These are phyloP conservation scores for Clarias magur DNA, from an alignment of 2,113 vertebrate genomes.

Conservation along the genomic window DNA sequence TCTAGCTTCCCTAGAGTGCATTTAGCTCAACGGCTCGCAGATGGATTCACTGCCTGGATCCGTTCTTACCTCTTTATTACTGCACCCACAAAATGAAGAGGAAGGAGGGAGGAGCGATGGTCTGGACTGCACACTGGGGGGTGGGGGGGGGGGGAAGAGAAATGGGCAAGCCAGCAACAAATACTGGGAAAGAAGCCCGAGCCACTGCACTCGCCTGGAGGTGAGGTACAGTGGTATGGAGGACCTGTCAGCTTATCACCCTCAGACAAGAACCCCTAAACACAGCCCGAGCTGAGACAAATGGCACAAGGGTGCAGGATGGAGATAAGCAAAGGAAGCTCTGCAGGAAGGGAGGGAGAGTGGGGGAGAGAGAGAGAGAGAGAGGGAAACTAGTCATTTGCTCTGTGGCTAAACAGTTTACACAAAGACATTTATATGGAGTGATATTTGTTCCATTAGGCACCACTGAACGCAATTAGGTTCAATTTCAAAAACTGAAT, in stretches of 20 bases:
- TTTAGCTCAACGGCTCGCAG: constrained; percentile 59
- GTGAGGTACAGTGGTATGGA: constrained; percentile 43
- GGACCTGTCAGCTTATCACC: constrained; percentile 76
- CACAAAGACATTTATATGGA: constrained; percentile 66
- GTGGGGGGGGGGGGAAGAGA: neutral
- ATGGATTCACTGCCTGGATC: constrained; percentile 56
- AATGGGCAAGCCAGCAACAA: constrained; percentile 18
- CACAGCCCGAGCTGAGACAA: constrained; percentile 69
- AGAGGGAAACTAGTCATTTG: constrained; percentile 53
- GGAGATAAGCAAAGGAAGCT: constrained; percentile 73
- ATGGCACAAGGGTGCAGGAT: constrained; percentile 71
- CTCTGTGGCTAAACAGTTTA: constrained; percentile 69
- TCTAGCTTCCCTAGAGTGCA: constrained; percentile 58
- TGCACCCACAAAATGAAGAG: constrained; percentile 39
- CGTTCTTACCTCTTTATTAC: constrained; percentile 56
- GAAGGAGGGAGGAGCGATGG: constrained; percentile 7
- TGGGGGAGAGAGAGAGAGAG: constrained; percentile 54
- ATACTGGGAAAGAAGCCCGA: constrained; percentile 37
- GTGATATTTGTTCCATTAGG: constrained; percentile 64
- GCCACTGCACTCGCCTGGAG: constrained; percentile 21
- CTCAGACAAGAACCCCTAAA: constrained; percentile 76
- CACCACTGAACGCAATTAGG: neutral
- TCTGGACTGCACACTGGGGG: neutral
- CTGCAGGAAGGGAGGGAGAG: constrained; percentile 61
- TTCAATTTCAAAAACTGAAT: neutral